phyloP scores from a whole-genome alignment of 23 tunicate species.

The Phallusia fumigata region DNA sequence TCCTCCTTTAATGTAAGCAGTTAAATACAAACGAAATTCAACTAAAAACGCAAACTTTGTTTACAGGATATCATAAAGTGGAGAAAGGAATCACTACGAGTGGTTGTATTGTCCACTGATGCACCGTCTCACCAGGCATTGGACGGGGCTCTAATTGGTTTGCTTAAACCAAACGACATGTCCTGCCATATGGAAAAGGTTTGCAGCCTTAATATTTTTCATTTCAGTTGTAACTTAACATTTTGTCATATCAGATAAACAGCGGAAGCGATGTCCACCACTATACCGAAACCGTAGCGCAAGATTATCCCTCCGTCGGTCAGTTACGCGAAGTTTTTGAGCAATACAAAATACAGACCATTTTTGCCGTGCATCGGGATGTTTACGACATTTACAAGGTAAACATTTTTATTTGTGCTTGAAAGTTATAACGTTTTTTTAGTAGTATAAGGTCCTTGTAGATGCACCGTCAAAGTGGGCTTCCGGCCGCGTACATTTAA shows the following conservation, averaged over 20 bases:
- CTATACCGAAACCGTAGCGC: constrained; percentile 38
- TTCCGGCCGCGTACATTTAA: background rate
- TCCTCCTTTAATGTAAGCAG: no score
- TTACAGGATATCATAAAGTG: constrained; percentile 45
- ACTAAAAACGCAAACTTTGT: background rate
- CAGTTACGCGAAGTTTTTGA: constrained; percentile 52
- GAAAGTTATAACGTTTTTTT: no score
- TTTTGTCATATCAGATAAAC: background rate
- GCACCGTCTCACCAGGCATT: constrained; percentile 64
- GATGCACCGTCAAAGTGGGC: no score
- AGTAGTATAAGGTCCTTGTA: no score
- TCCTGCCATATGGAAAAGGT: constrained; percentile 45
- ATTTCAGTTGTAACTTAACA: background rate
- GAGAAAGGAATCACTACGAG: constrained; percentile 49
- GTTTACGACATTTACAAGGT: constrained; percentile 48
- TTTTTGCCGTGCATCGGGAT: constrained; percentile 73
- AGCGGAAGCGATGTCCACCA: background rate
- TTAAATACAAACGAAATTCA: no score
- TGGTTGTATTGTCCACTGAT: constrained; percentile 62
- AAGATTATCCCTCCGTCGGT: constrained; percentile 85
- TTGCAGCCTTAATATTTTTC: background rate
- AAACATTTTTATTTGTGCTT: background rate
- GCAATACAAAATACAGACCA: constrained; percentile 42
- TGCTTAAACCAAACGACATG: constrained; percentile 75
- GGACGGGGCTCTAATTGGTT: constrained; percentile 77